Evolutionary conservation across 2,113 vertebrate species (phyloP).

Genomic region (Strix uralensis): DNA sequence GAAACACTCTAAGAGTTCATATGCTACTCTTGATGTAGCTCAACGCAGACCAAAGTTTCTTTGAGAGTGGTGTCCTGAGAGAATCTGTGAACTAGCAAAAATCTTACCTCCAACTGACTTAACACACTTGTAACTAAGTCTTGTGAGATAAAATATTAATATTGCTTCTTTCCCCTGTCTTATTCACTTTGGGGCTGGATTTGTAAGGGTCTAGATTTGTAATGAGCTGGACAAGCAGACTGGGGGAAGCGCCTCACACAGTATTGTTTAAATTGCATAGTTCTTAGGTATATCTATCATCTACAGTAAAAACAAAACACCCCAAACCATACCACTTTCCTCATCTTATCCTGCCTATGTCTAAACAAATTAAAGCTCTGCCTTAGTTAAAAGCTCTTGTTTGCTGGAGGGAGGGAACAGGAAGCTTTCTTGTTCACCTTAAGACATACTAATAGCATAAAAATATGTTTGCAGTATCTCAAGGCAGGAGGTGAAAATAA

Average conservation of each 20-base stretch:
- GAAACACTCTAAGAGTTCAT: background rate
- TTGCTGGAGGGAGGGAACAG: background rate
- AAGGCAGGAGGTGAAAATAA: background rate
- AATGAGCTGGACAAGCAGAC: background rate
- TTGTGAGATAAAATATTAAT: background rate
- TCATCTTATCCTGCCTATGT: background rate
- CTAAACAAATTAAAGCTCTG: background rate
- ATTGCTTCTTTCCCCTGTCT: background rate
- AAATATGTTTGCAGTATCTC: background rate
- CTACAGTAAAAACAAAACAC: background rate
- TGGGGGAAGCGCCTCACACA: fast-evolving
- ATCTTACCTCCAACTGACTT: background rate
- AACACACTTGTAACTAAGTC: background rate
- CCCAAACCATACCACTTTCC: background rate
- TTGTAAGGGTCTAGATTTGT: background rate
- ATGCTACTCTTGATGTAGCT: background rate
- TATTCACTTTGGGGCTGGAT: background rate
- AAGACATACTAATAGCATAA: background rate
- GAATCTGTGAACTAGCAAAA: background rate
- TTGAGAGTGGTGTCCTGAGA: background rate
- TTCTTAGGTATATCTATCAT: background rate
- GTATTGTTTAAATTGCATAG: background rate
- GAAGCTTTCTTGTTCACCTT: background rate
- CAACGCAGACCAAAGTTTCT: fast-evolving
- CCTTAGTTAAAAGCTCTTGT: background rate